Conservation (phyloP, 2,888 invertebrate species). For the Pseudococcus longispinus region DNA sequence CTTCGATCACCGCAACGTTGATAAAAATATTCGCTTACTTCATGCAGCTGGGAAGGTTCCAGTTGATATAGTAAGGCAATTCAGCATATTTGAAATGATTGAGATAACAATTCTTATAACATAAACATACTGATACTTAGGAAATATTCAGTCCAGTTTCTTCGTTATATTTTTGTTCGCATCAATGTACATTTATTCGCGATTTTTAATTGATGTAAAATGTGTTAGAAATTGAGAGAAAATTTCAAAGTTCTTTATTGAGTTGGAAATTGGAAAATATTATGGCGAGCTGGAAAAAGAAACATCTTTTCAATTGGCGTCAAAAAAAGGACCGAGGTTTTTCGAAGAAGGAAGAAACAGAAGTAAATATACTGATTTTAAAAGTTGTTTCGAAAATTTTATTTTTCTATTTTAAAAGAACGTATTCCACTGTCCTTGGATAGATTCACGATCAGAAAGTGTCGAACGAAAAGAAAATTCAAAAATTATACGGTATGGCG, state of each 20-base stretch:
- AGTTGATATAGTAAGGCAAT: not conserved
- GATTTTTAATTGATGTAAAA: not conserved
- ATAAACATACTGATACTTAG: not conserved
- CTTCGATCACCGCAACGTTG: not conserved
- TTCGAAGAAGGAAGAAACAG: not conserved
- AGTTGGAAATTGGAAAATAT: too few species aligned
- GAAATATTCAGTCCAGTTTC: not conserved
- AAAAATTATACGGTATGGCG: not conserved
- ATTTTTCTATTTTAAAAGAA: not conserved
- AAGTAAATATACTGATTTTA: not conserved
- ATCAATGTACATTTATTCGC: not conserved
- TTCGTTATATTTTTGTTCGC: not conserved
- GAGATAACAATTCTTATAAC: not conserved
- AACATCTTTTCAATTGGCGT: not conserved
- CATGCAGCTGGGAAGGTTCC: not conserved
- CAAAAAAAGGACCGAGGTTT: not conserved
- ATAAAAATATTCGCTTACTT: not conserved
- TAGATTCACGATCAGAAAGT: not conserved
- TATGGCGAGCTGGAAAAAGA: not conserved
- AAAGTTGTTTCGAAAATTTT: too few species aligned
- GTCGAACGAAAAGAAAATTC: not conserved
- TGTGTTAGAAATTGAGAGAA: not conserved
- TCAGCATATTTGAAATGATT: not conserved
- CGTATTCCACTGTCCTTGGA: not conserved
- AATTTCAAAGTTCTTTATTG: not conserved